These are phyloP conservation scores for Zele albiditarsus DNA, from an alignment of 2,888 invertebrate genomes.

Conservation along the genomic window DNA sequence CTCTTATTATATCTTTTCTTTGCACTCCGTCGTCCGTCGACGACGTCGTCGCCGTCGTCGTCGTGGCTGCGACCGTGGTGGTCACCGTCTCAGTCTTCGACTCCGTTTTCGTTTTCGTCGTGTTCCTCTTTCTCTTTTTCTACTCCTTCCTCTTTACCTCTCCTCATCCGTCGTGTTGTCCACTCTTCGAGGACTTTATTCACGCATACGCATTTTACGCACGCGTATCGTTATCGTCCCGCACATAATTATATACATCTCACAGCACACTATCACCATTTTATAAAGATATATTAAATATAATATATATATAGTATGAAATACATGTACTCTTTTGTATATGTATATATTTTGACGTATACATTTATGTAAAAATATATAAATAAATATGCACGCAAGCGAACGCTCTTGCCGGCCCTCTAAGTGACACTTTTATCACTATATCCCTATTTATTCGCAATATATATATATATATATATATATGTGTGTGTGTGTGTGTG, in stretches of 20 bases:
- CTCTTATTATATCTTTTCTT: constrained; percentile 7
- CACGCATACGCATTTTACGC: constrained; percentile 33
- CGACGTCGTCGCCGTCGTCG: no score
- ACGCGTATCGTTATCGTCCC: constrained; percentile 31
- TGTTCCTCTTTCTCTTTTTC: constrained; percentile 19
- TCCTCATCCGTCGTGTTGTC: not conserved
- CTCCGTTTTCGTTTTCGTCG: not conserved
- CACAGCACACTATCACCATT: constrained; percentile 1
- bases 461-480: no score
- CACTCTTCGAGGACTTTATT: not conserved
- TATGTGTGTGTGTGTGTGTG: no score
- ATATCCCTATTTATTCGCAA: not conserved
- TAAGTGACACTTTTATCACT: not conserved
- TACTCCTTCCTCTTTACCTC: not conserved
- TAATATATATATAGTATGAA: not conserved
- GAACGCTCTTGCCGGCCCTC: not conserved
- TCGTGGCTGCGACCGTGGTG: no score
- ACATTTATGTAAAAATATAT: not conserved
- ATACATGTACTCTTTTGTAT: not conserved
- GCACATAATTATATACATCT: constrained; percentile 17
- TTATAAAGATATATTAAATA: not conserved
- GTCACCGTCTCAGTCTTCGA: not conserved
- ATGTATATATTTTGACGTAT: not conserved
- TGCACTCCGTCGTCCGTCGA: not conserved
- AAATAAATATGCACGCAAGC: not conserved